Percentiles rank a stretch among this genome's conserved stretches.
Conservation (phyloP, 2,888 invertebrate species). For the Mermis nigrescens region DNA sequence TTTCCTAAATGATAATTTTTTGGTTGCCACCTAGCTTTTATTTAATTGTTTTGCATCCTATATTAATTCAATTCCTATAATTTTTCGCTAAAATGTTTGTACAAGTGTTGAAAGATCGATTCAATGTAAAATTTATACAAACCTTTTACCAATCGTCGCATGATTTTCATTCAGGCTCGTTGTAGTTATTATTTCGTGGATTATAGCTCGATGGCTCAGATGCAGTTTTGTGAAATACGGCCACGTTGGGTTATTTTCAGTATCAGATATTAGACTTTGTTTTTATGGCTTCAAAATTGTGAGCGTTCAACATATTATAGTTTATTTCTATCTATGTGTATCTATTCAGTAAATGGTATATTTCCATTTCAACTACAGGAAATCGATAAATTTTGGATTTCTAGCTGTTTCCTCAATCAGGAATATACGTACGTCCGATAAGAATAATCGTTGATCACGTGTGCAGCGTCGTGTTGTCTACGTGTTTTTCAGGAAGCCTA, state of each 20-base stretch:
- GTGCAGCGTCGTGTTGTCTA: too few relatives aligned
- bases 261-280: conserved; percentile 18
- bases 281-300: conserved; percentile 13
- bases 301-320: background rate
- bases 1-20: too few relatives aligned
- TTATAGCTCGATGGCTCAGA: conserved; percentile 16
- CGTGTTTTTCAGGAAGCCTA: conserved; percentile 27
- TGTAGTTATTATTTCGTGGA: conserved; percentile 29
- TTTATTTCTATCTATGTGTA: background rate
- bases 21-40: too few relatives aligned
- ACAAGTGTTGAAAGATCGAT: too few relatives aligned
- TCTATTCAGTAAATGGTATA: too few relatives aligned
- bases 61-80: too few relatives aligned
- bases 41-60: too few relatives aligned
- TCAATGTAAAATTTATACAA: too few relatives aligned
- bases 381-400: conserved; percentile 30
- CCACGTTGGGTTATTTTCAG: conserved; percentile 14
- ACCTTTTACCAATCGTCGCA: too few relatives aligned
- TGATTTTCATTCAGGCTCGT: conserved; percentile 31
- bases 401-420: conserved; percentile 32
- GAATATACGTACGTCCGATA: conserved; percentile 25
- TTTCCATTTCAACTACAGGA: too few relatives aligned
- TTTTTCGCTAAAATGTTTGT: too few relatives aligned
- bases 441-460: background rate
- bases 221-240: conserved; percentile 18